A percentile compares a stretch with the other conserved stretches of the same genome.
These are phyloP conservation scores for Coelogynopora nodosa DNA, from an alignment of 2,888 invertebrate genomes.

Conservation along the genomic window DNA sequence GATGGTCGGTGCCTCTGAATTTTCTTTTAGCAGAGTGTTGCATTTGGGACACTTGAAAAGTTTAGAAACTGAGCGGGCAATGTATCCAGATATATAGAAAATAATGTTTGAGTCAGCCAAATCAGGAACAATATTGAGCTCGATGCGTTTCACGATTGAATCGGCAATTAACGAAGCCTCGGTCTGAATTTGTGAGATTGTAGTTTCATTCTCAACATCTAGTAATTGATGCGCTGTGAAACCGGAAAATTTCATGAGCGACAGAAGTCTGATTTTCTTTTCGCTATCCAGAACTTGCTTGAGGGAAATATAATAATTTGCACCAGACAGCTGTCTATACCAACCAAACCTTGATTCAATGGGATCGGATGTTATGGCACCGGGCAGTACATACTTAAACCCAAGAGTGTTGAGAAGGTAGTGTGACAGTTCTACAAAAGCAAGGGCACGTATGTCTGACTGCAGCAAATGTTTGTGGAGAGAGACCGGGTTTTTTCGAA, in stretches of 20 bases:
- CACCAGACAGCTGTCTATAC: neutral
- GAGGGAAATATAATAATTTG: neutral
- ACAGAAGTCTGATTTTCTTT: neutral
- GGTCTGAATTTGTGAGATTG: neutral
- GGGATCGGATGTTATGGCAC: neutral
- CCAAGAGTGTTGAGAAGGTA: neutral
- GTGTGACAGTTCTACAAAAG: neutral
- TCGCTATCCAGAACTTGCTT: neutral
- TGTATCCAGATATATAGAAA: neutral
- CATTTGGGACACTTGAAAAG: neutral
- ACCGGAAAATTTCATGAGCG: neutral
- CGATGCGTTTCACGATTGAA: too few species aligned
- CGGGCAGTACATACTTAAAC: neutral
- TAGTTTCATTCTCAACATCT: neutral
- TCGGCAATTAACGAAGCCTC: too few species aligned
- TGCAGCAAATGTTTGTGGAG: neutral
- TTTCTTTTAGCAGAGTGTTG: neutral
- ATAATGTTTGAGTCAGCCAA: neutral
- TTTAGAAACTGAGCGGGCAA: neutral
- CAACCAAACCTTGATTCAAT: neutral
- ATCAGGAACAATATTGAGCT: neutral
- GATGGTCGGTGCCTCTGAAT: neutral
- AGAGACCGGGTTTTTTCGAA: neutral
- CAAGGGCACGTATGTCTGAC: neutral
- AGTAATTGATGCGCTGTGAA: neutral